These are phyloP conservation scores for Diabrotica virgifera DNA, from an alignment of 1,140 invertebrate species.

Conservation along the genomic window DNA sequence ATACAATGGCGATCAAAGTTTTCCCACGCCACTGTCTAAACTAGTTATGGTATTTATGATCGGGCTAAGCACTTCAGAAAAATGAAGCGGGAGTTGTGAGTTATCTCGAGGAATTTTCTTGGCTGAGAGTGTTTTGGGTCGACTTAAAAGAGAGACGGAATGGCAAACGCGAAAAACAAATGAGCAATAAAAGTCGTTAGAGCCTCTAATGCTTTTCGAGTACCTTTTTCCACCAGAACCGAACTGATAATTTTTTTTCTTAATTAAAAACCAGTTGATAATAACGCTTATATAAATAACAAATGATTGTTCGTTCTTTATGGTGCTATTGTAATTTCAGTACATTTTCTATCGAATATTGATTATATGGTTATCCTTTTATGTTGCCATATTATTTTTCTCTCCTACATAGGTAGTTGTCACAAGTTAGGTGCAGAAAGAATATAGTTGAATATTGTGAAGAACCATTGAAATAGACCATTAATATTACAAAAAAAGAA, in stretches of 20 bases:
- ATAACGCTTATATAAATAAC: too few relatives aligned
- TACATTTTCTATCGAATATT: too few relatives aligned
- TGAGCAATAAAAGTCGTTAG: constrained; percentile 41
- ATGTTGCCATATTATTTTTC: too few relatives aligned
- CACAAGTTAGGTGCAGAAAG: too few relatives aligned
- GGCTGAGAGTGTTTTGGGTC: neutral
- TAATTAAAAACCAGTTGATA: too few relatives aligned
- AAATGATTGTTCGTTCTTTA: too few relatives aligned
- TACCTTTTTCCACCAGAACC: neutral
- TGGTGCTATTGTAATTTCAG: too few relatives aligned
- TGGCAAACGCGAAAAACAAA: constrained; percentile 26
- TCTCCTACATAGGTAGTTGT: too few relatives aligned
- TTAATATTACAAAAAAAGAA: too few relatives aligned
- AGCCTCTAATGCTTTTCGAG: constrained; percentile 15
- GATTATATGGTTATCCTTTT: too few relatives aligned
- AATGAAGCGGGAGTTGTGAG: neutral
- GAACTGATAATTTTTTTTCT: neutral
- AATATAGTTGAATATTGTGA: too few relatives aligned
- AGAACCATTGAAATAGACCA: too few relatives aligned
- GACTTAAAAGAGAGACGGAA: neutral
- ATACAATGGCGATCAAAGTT: neutral
- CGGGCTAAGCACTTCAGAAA: neutral
- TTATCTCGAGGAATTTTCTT: neutral
- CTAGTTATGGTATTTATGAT: neutral
- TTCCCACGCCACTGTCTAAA: neutral